Conservation (phyloP, 1,140 invertebrate genomes). For the Cyphomyrmex costatus region DNA sequence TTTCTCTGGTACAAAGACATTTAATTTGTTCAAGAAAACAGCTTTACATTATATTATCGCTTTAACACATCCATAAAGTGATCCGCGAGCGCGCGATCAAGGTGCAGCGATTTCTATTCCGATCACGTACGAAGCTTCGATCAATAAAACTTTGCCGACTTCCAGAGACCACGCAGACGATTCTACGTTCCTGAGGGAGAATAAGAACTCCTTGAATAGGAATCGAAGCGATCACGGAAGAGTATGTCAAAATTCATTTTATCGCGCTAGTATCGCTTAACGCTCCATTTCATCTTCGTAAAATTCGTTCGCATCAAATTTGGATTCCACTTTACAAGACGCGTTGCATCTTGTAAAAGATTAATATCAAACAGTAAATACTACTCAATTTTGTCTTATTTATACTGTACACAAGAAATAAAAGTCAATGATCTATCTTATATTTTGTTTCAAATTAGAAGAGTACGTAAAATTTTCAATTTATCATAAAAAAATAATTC, state of each 20-base stretch:
- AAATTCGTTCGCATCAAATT: slow-evolving; percentile 38
- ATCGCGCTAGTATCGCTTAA: slow-evolving; percentile 31
- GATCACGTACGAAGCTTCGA: slow-evolving; percentile 59
- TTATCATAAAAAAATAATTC: background rate
- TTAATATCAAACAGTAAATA: slow-evolving; percentile 13
- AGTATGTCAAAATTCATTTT: slow-evolving; percentile 60
- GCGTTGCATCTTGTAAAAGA: too few species aligned
- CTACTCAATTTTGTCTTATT: background rate
- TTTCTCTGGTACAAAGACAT: slow-evolving; percentile 7
- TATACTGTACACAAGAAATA: background rate
- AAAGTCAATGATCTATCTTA: background rate
- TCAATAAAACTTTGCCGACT: slow-evolving; percentile 72
- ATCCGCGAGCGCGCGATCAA: slow-evolving; percentile 28
- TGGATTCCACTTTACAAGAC: slow-evolving; percentile 17
- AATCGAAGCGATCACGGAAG: slow-evolving; percentile 61
- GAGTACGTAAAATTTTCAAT: background rate
- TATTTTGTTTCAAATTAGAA: background rate
- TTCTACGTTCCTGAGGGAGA: slow-evolving; percentile 49
- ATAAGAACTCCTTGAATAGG: slow-evolving; percentile 58
- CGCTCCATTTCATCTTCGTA: slow-evolving; percentile 5
- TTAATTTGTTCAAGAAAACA: slow-evolving; percentile 53
- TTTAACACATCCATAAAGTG: slow-evolving; percentile 34
- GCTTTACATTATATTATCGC: slow-evolving; percentile 49
- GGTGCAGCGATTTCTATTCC: slow-evolving; percentile 62
- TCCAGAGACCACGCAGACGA: slow-evolving; percentile 58